A percentile compares a stretch with the other conserved stretches of the same genome.
These are phyloP conservation scores for Lochmaea capreae DNA, from an alignment of 2,888 invertebrate species.

Conservation along the genomic window DNA sequence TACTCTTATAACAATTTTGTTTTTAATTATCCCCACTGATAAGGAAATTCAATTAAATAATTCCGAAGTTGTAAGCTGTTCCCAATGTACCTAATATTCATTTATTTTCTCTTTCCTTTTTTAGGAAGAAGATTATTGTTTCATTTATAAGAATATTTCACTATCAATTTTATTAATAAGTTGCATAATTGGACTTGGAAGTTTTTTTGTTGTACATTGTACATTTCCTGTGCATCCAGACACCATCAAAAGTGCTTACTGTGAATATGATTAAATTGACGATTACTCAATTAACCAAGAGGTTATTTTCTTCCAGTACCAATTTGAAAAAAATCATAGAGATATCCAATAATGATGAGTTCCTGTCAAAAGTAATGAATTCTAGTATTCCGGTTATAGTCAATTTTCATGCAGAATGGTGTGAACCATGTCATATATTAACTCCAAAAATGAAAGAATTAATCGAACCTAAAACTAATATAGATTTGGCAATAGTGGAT, in stretches of 20 bases:
- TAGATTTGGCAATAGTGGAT: slow-evolving; percentile 85
- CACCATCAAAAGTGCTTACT: slow-evolving; percentile 62
- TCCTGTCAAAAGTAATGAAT: slow-evolving; percentile 85
- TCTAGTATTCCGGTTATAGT: slow-evolving; percentile 88
- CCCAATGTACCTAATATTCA: neutral
- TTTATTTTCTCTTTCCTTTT: slow-evolving; percentile 21
- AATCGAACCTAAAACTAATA: slow-evolving; percentile 76
- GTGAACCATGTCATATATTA: slow-evolving; percentile 88
- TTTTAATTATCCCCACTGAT: slow-evolving; percentile 71
- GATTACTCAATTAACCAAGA: slow-evolving; percentile 12
- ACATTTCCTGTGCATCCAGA: slow-evolving; percentile 66
- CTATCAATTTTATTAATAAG: slow-evolving; percentile 65
- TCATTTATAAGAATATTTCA: slow-evolving; percentile 67
- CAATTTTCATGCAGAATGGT: slow-evolving; percentile 93
- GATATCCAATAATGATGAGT: slow-evolving; percentile 82
- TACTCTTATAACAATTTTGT: slow-evolving; percentile 69
- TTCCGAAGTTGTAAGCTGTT: slow-evolving; percentile 32
- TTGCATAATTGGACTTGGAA: slow-evolving; percentile 64
- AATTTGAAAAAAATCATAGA: slow-evolving; percentile 61
- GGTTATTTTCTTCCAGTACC: slow-evolving; percentile 52
- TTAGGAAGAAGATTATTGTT: slow-evolving; percentile 69
- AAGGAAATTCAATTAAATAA: slow-evolving; percentile 47
- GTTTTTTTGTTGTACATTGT: slow-evolving; percentile 67
- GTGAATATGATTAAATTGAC: slow-evolving; percentile 41
- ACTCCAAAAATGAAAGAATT: slow-evolving; percentile 85